Evolutionary conservation across 2,888 invertebrate species (phyloP).

Genomic region (Aricia artaxerxes): DNA sequence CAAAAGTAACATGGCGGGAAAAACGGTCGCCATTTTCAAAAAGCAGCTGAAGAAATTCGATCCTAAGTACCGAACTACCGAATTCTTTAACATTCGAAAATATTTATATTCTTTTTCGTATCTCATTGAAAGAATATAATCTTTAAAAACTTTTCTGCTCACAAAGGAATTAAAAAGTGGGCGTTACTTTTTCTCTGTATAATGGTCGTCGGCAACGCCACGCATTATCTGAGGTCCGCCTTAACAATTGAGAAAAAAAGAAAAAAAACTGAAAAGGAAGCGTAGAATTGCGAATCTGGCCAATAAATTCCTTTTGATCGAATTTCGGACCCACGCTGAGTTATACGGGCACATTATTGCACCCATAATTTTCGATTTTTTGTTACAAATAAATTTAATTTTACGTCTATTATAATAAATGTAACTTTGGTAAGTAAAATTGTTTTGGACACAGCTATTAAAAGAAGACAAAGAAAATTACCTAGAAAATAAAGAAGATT

Average conservation of each 20-base stretch:
- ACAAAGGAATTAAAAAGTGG: conserved; percentile 76
- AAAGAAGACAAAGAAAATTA: background rate
- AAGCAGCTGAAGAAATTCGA: conserved; percentile 18
- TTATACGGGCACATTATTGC: conserved; percentile 78
- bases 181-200: conserved; percentile 67
- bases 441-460: background rate
- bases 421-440: background rate
- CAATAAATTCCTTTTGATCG: conserved; percentile 79
- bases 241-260: conserved; percentile 53
- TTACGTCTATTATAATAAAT: conserved; percentile 13
- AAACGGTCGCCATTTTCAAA: background rate
- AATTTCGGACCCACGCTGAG: conserved; percentile 77
- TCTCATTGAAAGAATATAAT: conserved; percentile 58
- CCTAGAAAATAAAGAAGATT: background rate
- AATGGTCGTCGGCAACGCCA: conserved; percentile 65
- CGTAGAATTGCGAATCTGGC: conserved; percentile 75
- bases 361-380: conserved; percentile 64
- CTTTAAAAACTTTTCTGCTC: conserved; percentile 72
- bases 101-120: conserved; percentile 28
- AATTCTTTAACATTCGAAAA: conserved; percentile 25
- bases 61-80: conserved; percentile 11
- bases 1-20: background rate
- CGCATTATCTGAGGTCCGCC: conserved; percentile 54
- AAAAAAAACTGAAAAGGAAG: conserved; percentile 58
- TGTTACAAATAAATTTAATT: conserved; percentile 38